Percentiles rank a stretch among this genome's conserved stretches.
Conservation (phyloP, 2,888 invertebrate species). For the Phoenoteleia sp. region DNA sequence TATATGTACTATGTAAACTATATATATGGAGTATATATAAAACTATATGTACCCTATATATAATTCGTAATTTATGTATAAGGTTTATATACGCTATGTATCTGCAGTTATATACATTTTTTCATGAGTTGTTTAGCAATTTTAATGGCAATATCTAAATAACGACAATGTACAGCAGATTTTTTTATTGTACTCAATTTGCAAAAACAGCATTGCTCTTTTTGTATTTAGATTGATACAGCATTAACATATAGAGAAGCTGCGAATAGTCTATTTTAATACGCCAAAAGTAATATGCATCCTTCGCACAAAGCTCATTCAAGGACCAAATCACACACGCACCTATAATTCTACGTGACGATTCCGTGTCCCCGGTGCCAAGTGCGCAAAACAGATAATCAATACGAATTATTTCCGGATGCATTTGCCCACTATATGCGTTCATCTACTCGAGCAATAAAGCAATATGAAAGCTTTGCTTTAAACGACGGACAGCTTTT, state of each 20-base stretch:
- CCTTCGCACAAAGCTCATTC: conserved; percentile 22
- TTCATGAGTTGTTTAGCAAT: too few species aligned
- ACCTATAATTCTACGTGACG: conserved; percentile 29
- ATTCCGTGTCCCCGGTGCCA: conserved; percentile 4
- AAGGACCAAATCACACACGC: conserved; percentile 21
- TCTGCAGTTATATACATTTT: too few species aligned
- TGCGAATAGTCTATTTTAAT: conserved; percentile 26
- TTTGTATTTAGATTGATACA: too few species aligned
- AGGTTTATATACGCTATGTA: too few species aligned
- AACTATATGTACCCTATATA: too few species aligned
- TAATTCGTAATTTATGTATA: too few species aligned
- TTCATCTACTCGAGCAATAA: conserved; percentile 22
- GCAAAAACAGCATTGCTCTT: too few species aligned
- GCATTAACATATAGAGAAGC: conserved; percentile 49
- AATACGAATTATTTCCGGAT: conserved; percentile 57
- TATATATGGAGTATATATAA: too few species aligned
- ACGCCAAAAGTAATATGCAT: not conserved
- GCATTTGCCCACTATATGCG: conserved; percentile 26
- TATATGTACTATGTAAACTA: too few species aligned
- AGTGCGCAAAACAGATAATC: conserved; percentile 53
- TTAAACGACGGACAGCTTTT: conserved; percentile 19
- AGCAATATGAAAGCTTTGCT: conserved; percentile 8
- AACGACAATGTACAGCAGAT: too few species aligned
- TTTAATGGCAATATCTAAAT: too few species aligned
- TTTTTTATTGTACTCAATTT: too few species aligned